Evolutionary conservation across 2,113 vertebrate species (phyloP).

Genomic region (Bagarius yarrelli): DNA sequence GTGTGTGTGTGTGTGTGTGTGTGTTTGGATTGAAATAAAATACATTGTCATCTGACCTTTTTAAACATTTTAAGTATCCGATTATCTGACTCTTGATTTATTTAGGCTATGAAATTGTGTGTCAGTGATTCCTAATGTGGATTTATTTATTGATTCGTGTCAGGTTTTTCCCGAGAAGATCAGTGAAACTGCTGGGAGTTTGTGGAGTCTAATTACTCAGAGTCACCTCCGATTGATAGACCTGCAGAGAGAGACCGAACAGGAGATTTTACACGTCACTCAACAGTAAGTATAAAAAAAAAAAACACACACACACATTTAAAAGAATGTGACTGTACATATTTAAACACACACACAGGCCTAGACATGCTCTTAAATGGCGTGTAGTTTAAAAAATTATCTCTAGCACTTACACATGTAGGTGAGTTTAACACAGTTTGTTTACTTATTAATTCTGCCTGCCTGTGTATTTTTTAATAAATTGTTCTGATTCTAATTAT

Average conservation of each 20-base stretch:
- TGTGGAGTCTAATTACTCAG: constrained; percentile 55
- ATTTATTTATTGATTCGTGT: not conserved
- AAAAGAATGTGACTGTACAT: not conserved
- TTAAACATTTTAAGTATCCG: not conserved
- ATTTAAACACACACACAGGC: not conserved
- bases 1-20: not conserved
- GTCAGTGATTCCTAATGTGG: not conserved
- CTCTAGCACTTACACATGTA: not conserved
- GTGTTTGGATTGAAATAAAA: not conserved
- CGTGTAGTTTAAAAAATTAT: not conserved
- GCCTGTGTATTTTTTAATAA: not conserved
- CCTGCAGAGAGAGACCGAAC: constrained; percentile 63
- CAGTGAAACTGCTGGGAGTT: constrained; percentile 19
- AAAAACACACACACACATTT: not conserved
- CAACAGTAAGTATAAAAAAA: constrained; percentile 57
- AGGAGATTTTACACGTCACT: constrained; percentile 60
- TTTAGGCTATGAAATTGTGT: too few species aligned
- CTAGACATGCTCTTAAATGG: not conserved
- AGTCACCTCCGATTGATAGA: constrained; percentile 57
- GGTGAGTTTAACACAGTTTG: not conserved
- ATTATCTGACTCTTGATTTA: not conserved
- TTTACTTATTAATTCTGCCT: not conserved
- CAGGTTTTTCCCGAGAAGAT: constrained; percentile 37
- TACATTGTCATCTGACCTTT: not conserved
- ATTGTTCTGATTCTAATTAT: not conserved